These are phyloP conservation scores for Penelope pileata DNA, from an alignment of 2,113 vertebrate species.

Conservation along the genomic window DNA sequence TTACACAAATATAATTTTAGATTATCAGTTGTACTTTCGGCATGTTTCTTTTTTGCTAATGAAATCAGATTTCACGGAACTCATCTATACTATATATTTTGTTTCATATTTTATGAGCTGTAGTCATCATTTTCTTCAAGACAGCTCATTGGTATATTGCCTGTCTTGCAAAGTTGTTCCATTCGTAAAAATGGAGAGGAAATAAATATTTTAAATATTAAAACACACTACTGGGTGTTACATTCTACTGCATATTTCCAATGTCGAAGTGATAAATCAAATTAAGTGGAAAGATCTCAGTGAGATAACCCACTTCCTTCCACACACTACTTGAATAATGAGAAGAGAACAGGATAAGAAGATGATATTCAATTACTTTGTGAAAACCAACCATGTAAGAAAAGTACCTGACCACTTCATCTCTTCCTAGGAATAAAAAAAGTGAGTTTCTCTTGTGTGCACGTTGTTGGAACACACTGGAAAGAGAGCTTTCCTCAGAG, in stretches of 20 bases:
- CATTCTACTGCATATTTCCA: not conserved
- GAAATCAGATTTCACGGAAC: not conserved
- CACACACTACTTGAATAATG: not conserved
- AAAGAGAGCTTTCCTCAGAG: not conserved
- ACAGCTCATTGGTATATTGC: not conserved
- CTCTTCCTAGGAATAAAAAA: not conserved
- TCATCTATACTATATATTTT: not conserved
- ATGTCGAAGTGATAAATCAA: not conserved
- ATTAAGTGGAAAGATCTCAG: not conserved
- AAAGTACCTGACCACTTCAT: not conserved
- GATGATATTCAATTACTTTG: not conserved
- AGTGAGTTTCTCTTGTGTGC: not conserved
- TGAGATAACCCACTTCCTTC: not conserved
- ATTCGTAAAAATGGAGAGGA: not conserved
- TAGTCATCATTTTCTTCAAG: not conserved
- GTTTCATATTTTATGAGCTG: not conserved
- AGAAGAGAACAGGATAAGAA: not conserved
- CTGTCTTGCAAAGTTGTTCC: not conserved
- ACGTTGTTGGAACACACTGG: not conserved
- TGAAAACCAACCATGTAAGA: not conserved
- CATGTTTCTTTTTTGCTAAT: not conserved
- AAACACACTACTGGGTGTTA: not conserved
- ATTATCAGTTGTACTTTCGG: not conserved
- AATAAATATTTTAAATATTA: not conserved
- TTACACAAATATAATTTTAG: not conserved